These are phyloP conservation scores for Tragelaphus strepsiceros DNA, from an alignment of 2,113 vertebrate species.

Conservation along the genomic window DNA sequence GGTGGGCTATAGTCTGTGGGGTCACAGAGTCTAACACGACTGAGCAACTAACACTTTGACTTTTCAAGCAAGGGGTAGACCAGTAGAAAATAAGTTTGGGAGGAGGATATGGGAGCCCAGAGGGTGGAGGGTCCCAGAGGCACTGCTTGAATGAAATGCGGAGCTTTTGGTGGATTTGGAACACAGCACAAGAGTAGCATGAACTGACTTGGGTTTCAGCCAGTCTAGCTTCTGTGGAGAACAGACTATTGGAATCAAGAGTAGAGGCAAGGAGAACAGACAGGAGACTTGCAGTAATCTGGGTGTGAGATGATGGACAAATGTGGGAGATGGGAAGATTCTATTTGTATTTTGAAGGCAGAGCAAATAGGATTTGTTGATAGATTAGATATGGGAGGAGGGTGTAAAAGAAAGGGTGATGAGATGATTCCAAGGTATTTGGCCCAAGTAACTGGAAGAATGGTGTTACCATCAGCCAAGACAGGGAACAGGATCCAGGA, in stretches of 20 bases:
- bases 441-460: background rate
- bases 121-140: background rate
- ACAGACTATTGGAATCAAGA: background rate
- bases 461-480: background rate
- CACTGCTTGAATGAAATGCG: background rate
- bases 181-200: background rate
- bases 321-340: background rate
- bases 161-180: background rate
- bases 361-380: background rate
- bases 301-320: background rate
- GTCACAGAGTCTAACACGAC: background rate
- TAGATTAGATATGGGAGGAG: background rate
- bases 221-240: background rate
- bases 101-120: background rate
- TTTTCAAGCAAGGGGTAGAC: background rate
- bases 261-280: background rate
- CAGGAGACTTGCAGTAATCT: background rate
- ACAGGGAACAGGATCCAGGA: background rate
- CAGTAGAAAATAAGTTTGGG: background rate
- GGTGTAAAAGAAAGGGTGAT: background rate
- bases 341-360: background rate
- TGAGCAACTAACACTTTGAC: background rate
- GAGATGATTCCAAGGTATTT: background rate
- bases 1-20: background rate
- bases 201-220: background rate